Evolutionary conservation across 2,888 invertebrate species (phyloP), one percentile per base, ranked within the genome.

Genomic region (Sminthurinus aureus): DNA sequence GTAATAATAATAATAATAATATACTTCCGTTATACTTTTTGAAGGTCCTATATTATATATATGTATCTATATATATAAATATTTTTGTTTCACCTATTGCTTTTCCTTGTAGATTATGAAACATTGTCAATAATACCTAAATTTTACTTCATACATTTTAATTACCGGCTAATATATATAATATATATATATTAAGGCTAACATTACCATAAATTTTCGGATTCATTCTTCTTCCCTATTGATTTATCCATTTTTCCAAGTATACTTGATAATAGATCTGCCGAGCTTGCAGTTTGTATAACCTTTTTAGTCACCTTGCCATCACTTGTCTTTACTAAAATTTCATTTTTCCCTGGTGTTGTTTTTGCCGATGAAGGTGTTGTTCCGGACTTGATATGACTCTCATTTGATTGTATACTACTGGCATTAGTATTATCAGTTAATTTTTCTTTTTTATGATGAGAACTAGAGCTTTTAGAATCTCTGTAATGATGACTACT

Each of bases 271-370:
- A 88, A 58, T 8, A 88, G 83, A 81, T 88, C 88, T 0, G 87
- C 87, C 9, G 85, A 84, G 6, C 87, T 86, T 51, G 86, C 79
- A 9, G 87, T 86, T 67, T 87, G 84, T 22, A 87, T 81, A 67
- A 88, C 83, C 81, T 87, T 88, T 2, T 86, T 74, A 18, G 86
- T 85, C 4, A 86, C 83, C 66, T 86, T 88, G 13, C 87, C 84
- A 74, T 87, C 88, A 78, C 85, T 86, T 11, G 84, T 87, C 69
- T 87, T 87, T n/a, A 88, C 50, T 38, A 87, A 84, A 18, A 88
- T 87, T 83, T 87, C 87, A 50, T 87, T 84, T 12, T 83, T 84
- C n/a, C 50, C 51, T 20, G 75, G 13, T 51, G 74, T 74, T 12
- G 38, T 38, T 26, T 22, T 75, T 83, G 18, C 82, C 64, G 66